Evolutionary conservation across 2,797 vertebrate species (phyloP).

Genomic region (Iguana delicatissima): DNA sequence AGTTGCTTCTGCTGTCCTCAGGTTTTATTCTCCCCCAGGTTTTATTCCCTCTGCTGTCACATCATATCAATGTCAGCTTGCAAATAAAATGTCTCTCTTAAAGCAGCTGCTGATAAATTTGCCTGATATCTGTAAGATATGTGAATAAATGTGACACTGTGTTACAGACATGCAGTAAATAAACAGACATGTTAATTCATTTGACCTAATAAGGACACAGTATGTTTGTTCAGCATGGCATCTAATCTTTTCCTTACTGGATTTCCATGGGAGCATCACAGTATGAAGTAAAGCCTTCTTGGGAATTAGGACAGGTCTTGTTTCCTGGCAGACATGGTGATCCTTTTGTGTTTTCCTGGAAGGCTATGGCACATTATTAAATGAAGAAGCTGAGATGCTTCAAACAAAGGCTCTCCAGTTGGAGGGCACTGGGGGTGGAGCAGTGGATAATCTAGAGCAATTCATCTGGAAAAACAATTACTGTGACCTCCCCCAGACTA

Average conservation of each 20-base stretch:
- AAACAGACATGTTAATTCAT: accelerated
- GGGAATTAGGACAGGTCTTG: not conserved
- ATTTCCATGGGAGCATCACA: not conserved
- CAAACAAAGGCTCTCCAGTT: not conserved
- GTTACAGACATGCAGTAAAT: not conserved
- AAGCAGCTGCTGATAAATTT: constrained; percentile 6
- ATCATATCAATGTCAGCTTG: not conserved
- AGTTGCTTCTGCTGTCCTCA: not conserved
- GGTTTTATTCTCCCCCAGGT: constrained; percentile 19
- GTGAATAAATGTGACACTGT: accelerated
- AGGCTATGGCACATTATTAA: constrained; percentile 14
- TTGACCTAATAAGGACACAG: not conserved
- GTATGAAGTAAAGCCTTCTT: not conserved
- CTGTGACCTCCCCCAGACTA: not conserved
- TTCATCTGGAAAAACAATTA: constrained; percentile 62
- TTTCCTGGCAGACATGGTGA: constrained; percentile 1
- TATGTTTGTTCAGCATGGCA: not conserved
- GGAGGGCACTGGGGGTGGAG: not conserved
- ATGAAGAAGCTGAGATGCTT: constrained; percentile 16
- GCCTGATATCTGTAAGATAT: not conserved
- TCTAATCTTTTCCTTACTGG: not conserved
- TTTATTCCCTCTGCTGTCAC: constrained; percentile 29
- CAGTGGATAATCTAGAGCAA: constrained; percentile 13
- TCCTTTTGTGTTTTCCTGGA: not conserved
- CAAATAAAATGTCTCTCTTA: constrained; percentile 11